phyloP scores from a whole-genome alignment of 1,140 invertebrate species.

The Reticulitermes speratus region DNA sequence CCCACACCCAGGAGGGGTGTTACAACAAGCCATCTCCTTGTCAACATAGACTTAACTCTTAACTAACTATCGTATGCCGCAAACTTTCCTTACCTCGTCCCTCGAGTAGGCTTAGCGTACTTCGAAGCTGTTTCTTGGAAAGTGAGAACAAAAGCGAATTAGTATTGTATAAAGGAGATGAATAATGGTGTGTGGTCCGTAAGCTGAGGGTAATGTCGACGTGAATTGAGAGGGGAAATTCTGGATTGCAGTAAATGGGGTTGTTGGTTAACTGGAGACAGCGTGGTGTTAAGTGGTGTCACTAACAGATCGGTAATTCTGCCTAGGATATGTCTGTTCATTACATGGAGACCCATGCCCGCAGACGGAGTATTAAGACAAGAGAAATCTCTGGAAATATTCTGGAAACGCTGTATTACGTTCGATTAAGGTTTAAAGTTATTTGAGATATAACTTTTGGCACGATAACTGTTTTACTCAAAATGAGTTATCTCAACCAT shows the following conservation, averaged over 20 bases:
- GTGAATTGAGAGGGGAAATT: neutral
- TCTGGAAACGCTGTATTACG: no score
- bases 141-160: neutral
- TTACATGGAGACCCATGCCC: no score
- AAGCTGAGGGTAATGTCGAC: constrained; percentile 25
- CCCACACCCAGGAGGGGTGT: constrained; percentile 21
- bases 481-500: no score
- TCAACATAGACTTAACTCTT: constrained; percentile 25
- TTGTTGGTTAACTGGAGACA: neutral
- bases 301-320: no score
- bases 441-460: no score
- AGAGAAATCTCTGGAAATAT: no score
- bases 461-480: no score
- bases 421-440: no score
- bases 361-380: no score
- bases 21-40: constrained; percentile 18
- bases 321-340: no score
- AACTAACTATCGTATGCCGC: constrained; percentile 20
- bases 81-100: constrained; percentile 25
- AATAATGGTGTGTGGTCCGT: neutral
- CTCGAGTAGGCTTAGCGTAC: constrained; percentile 32
- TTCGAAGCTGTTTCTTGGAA: neutral
- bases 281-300: no score
- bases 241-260: neutral
- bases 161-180: neutral